phyloP scores from a whole-genome alignment of 2,797 vertebrate species.

The Danio aesculapii region DNA sequence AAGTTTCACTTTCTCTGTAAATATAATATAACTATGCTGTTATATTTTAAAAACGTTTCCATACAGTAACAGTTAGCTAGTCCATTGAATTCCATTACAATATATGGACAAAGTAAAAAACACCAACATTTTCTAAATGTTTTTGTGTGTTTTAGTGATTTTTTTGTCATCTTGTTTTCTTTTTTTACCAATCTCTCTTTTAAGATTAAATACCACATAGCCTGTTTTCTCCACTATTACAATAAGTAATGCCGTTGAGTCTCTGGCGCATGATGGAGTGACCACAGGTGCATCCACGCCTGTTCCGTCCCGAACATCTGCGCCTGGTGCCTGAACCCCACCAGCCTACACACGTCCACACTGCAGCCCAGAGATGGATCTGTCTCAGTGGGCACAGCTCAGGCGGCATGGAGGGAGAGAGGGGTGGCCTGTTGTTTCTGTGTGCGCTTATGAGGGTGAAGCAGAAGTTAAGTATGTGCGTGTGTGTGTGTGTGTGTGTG shows the following conservation, averaged over 20 bases:
- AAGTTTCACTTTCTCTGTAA: no score
- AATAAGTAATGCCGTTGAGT: not conserved
- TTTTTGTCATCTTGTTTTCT: no score
- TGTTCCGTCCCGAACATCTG: conserved; percentile 39
- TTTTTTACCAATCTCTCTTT: not conserved
- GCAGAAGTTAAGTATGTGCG: conserved; percentile 45
- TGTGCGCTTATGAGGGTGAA: conserved; percentile 23
- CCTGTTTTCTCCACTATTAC: not conserved
- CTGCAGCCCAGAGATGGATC: conserved; percentile 6
- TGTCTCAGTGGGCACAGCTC: conserved; percentile 23
- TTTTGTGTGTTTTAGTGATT: no score
- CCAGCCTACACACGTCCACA: conserved; percentile 18
- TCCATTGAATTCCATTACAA: no score
- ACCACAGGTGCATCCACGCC: conserved; percentile 41
- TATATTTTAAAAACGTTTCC: no score
- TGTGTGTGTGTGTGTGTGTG: conserved; percentile 55
- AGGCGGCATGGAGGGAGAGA: conserved; percentile 8
- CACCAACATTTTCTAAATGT: no score
- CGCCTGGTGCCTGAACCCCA: conserved; percentile 26
- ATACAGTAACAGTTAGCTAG: no score
- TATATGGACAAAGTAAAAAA: no score
- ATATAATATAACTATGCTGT: no score
- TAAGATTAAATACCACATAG: not conserved
- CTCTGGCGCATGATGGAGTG: conserved; percentile 44
- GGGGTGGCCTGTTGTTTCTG: conserved; percentile 18